Percentiles rank a stretch among this genome's conserved stretches.
Conservation (phyloP, 1,140 invertebrate genomes). For the Rhopalosiphum maidis region DNA sequence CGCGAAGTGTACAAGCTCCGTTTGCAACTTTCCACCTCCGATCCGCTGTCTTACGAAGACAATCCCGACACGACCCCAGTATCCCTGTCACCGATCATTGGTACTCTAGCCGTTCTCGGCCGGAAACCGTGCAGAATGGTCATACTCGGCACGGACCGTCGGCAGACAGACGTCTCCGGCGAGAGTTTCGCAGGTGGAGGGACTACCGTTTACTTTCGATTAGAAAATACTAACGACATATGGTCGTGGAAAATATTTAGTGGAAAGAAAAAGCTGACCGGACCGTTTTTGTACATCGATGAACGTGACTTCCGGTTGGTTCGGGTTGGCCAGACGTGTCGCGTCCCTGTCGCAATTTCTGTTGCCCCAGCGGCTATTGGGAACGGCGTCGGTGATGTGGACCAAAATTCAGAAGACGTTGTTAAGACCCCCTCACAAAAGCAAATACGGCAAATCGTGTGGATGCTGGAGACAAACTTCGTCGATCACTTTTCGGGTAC, state of each 20-base stretch:
- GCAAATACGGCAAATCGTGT: not conserved
- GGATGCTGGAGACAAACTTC: slow-evolving; percentile 38
- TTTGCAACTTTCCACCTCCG: not conserved
- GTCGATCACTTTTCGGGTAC: slow-evolving; percentile 23
- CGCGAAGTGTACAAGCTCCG: not conserved
- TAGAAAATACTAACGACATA: slow-evolving; percentile 39
- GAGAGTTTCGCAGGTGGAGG: not conserved
- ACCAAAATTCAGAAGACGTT: not conserved
- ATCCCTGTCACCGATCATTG: not conserved
- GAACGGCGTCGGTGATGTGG: not conserved
- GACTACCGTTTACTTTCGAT: not conserved
- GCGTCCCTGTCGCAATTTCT: not conserved
- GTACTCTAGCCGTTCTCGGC: not conserved
- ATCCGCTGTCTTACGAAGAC: not conserved
- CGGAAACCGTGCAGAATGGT: slow-evolving; percentile 33
- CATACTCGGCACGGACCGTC: slow-evolving; percentile 23
- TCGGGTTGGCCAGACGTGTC: slow-evolving; percentile 1
- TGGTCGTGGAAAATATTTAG: slow-evolving; percentile 27
- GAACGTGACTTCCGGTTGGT: slow-evolving; percentile 5
- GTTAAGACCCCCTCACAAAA: rapidly evolving
- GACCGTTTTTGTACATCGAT: not conserved
- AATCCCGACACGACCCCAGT: no score
- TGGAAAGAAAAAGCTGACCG: not conserved
- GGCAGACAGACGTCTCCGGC: not conserved
- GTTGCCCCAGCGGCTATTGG: not conserved